Evolutionary conservation across 2,113 vertebrate species (phyloP).

Genomic region (Penelope pileata): DNA sequence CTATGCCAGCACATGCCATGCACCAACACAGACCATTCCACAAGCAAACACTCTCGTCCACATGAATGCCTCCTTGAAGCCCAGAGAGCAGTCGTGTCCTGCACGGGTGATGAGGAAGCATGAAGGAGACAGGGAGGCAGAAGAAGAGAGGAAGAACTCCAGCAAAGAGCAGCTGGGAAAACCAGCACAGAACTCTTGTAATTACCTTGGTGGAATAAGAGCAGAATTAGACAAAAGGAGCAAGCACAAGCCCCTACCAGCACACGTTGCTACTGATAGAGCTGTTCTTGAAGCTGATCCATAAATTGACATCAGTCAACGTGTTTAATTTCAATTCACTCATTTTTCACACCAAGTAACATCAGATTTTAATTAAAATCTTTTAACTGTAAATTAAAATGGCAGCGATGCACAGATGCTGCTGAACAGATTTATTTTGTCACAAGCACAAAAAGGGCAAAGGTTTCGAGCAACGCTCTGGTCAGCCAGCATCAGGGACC

Average conservation of each 20-base stretch:
- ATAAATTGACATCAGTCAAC: background rate
- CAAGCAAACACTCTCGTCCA: background rate
- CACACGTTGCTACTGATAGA: background rate
- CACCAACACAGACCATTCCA: background rate
- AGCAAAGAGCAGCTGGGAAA: background rate
- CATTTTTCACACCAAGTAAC: slow-evolving; percentile 53
- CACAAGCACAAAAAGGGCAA: background rate
- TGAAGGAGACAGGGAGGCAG: background rate
- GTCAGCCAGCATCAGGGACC: background rate
- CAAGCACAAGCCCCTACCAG: background rate
- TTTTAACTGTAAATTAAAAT: slow-evolving; percentile 68
- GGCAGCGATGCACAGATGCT: slow-evolving; percentile 33
- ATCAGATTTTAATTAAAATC: slow-evolving; percentile 62
- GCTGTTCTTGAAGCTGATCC: background rate
- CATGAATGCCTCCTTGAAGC: background rate
- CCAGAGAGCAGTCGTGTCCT: background rate
- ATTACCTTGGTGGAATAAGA: background rate
- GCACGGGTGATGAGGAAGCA: background rate
- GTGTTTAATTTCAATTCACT: background rate
- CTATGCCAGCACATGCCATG: fast-evolving
- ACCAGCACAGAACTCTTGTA: background rate
- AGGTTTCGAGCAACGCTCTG: background rate
- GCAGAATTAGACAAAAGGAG: background rate
- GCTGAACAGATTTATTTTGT: slow-evolving; percentile 12
- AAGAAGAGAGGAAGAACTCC: background rate